phyloP scores from a whole-genome alignment of 37 sponge, comb jelly and placozoan species.

The Oopsacas minuta region DNA sequence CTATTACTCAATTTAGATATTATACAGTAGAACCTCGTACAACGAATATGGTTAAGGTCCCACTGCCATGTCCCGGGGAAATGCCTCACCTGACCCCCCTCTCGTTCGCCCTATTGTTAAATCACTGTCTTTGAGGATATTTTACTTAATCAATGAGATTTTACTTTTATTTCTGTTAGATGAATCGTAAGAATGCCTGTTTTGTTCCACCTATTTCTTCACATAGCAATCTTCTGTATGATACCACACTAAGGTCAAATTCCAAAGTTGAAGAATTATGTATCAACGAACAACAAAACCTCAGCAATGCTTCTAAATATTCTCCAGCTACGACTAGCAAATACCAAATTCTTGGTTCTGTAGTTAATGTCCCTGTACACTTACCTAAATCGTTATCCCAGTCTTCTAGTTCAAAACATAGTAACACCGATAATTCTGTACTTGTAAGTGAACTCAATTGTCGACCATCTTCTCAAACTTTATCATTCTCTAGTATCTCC shows the following conservation, averaged over 20 bases:
- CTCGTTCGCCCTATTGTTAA: no score
- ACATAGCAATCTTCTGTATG: neutral
- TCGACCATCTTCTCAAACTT: neutral
- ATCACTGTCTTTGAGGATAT: no score
- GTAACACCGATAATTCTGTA: neutral
- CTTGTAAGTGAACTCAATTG: neutral
- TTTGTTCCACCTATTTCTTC: neutral
- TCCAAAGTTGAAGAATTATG: neutral
- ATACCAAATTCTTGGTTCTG: neutral
- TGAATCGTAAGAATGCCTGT: neutral
- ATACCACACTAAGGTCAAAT: neutral
- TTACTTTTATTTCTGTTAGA: neutral
- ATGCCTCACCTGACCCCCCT: no score
- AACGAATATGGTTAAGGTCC: no score
- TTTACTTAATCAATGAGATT: no score
- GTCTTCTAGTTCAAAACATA: no score
- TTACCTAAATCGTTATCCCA: no score
- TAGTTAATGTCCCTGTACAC: neutral
- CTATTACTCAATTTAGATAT: no score
- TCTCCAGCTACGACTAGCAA: neutral
- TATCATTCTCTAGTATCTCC: neutral
- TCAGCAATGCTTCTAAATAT: neutral
- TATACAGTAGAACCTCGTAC: no score
- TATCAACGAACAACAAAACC: neutral
- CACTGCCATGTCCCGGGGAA: no score